These are phyloP conservation scores for Polydesmus complanatus DNA, from an alignment of 2,888 invertebrate species.

Conservation along the genomic window DNA sequence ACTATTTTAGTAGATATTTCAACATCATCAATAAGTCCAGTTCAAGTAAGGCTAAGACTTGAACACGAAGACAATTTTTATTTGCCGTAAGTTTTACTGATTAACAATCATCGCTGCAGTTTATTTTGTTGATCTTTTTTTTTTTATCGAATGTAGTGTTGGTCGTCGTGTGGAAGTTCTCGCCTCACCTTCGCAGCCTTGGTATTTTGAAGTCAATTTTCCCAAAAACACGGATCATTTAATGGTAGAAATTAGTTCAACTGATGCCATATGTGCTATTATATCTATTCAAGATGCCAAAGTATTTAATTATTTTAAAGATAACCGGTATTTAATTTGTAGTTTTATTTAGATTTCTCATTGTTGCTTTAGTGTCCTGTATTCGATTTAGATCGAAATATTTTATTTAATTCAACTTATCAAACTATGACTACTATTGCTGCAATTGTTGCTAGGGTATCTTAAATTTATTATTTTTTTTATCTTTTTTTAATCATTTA, in stretches of 20 bases:
- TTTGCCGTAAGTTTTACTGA: conserved; percentile 30
- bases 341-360: background rate
- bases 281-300: conserved; percentile 63
- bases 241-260: conserved; percentile 29
- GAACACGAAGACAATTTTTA: conserved; percentile 45
- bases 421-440: conserved; percentile 63
- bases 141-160: conserved; percentile 22
- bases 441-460: conserved; percentile 58
- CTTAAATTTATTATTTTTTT: background rate
- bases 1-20: conserved; percentile 52
- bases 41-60: conserved; percentile 46
- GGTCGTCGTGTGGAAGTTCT: conserved; percentile 22
- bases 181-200: conserved; percentile 44
- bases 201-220: conserved; percentile 47
- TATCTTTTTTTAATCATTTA: background rate
- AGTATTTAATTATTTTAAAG: conserved; percentile 33
- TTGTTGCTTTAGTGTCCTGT: conserved; percentile 58
- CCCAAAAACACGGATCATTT: conserved; percentile 33
- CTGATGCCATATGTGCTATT: conserved; percentile 50
- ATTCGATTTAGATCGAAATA: conserved; percentile 60
- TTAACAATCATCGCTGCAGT: background rate
- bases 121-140: no score
- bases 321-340: conserved; percentile 1
- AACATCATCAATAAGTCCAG: conserved; percentile 44
- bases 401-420: conserved; percentile 50